phyloP scores from a whole-genome alignment of 2,888 invertebrate genomes.

The Germaria angustata region DNA sequence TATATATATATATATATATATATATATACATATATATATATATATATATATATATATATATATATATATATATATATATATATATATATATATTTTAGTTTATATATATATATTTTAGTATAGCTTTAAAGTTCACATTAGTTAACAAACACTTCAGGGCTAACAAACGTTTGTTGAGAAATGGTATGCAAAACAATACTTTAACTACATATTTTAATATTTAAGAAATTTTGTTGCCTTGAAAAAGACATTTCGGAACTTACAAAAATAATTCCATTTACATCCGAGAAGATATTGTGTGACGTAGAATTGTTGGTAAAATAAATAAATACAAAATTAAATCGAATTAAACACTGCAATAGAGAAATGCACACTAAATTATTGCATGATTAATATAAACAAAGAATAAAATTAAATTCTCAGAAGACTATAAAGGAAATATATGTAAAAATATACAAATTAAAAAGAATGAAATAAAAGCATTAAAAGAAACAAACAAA shows the following conservation, averaged over 20 bases:
- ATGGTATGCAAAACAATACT: too few relatives aligned
- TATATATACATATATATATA: background rate
- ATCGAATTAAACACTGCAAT: conserved; percentile 19
- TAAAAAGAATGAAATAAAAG: conserved; percentile 31
- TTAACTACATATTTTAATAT: too few relatives aligned
- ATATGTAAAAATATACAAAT: conserved; percentile 4
- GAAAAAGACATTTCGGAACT: conserved; percentile 1
- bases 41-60: too few relatives aligned
- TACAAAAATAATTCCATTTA: conserved; percentile 45
- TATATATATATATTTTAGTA: too few relatives aligned
- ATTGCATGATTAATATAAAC: background rate
- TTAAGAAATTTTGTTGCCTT: background rate
- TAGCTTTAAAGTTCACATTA: too few relatives aligned
- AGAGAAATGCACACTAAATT: conserved; percentile 44
- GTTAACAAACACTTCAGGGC: too few relatives aligned
- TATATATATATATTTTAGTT: too few relatives aligned
- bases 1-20: background rate
- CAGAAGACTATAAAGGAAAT: background rate
- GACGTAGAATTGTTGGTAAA: conserved; percentile 3
- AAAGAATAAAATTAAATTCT: conserved; percentile 5
- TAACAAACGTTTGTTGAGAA: too few relatives aligned
- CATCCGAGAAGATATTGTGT: background rate
- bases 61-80: too few relatives aligned
- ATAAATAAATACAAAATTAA: conserved; percentile 17
- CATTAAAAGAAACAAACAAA: conserved; percentile 8